Evolutionary conservation across 2,113 vertebrate species (phyloP), one percentile per base, ranked within the genome.

Genomic region (Acrocephalus kingi): DNA sequence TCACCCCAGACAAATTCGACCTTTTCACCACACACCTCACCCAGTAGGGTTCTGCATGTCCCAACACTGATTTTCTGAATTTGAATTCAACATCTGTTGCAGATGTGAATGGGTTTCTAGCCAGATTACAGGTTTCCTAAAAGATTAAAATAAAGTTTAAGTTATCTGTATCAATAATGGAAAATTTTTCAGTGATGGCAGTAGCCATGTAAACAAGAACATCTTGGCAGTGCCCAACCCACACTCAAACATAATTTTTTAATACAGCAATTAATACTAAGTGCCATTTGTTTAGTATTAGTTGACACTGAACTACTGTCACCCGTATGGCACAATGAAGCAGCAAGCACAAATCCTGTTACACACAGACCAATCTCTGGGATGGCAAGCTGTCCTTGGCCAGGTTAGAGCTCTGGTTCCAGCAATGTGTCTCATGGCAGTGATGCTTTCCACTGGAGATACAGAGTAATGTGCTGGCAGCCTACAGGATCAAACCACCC

Each of bases 131-230:
- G 23, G 31, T 51, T 31, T 52, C 21, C 17, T 48, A 61, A 54
- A 48, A 81, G 10, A 72, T 31, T 19, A 18, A 52, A 46, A 87
- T 10, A 48, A 59, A 54, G 2, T 10, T 52, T 16, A 76, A 77
- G 6, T 25, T 52, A 39, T 7, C 46, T 87, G 6, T 10, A 37
- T 33, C 0, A 0, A 45, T 37, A 21, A 41, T 2, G 1, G 27
- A 64, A 62, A 28, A 1, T 6, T 49, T 78, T n/a, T 39, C 45
- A 52, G 41, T 45, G 25, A 76, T 31, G 7, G 10, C 1, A 58
- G 23, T 2, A 62, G 37, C 62, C 39, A 54, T 1, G 3, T 23
- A 41, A 83, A 45, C 31, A 45, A 61, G 15, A 92, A 31, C 9
- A 43, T 33, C 30, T 41, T 68, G 8, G 37, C 16, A 66, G 51